These are phyloP conservation scores for Plotosus lineatus DNA, from an alignment of 2,113 vertebrate genomes.

Conservation along the genomic window DNA sequence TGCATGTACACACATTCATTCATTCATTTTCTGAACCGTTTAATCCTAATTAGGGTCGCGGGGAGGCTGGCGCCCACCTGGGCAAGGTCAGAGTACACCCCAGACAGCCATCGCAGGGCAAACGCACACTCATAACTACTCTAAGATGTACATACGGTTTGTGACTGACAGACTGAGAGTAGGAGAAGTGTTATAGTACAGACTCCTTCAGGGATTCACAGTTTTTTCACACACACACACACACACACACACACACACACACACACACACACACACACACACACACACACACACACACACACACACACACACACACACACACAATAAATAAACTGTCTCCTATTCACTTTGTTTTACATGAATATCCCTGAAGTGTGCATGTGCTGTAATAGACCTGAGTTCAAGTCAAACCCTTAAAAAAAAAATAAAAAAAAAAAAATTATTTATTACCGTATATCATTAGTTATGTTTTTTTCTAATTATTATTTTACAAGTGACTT, in stretches of 20 bases:
- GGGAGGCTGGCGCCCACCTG: no score
- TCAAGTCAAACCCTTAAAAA: conserved; percentile 20
- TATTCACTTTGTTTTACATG: conserved; percentile 27
- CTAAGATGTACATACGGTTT: conserved; percentile 38
- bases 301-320: conserved; percentile 21
- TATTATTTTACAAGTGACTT: no score
- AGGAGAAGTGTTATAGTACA: conserved; percentile 50
- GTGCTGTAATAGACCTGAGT: conserved; percentile 35
- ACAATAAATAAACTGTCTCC: conserved; percentile 21
- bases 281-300: conserved; percentile 16
- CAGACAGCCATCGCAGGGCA: no score
- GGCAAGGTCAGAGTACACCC: no score
- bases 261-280: conserved; percentile 14
- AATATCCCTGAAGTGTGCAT: conserved; percentile 31
- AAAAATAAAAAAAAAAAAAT: no score
- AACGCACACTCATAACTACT: background rate
- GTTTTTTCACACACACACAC: conserved; percentile 42
- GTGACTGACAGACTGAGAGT: conserved; percentile 55
- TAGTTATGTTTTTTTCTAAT: no score
- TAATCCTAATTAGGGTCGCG: no score
- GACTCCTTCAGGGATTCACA: conserved; percentile 50
- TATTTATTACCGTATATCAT: no score
- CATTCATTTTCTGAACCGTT: no score
- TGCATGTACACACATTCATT: conserved; percentile 42
- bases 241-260: conserved; percentile 20